Conservation (phyloP, 1,140 invertebrate genomes). For the Pentalonia nigronervosa region DNA sequence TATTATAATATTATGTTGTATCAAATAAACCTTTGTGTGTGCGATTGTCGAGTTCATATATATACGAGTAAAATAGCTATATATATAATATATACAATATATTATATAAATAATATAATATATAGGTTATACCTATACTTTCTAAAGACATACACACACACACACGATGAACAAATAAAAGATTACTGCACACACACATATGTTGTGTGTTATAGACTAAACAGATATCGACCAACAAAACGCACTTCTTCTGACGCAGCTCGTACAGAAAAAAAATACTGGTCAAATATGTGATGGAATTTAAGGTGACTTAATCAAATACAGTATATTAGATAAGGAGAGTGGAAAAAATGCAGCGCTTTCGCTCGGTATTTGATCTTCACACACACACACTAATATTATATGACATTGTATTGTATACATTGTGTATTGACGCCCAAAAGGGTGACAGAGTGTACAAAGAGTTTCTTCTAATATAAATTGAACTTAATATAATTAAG, state of each 20-base stretch:
- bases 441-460: no score
- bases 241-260: neutral
- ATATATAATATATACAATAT: neutral
- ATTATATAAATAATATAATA: neutral
- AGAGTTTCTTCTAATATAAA: no score
- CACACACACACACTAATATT: neutral
- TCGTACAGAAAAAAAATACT: neutral
- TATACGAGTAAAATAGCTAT: no score
- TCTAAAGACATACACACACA: neutral
- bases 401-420: neutral
- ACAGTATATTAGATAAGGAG: neutral
- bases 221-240: neutral
- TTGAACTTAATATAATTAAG: no score
- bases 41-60: neutral
- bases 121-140: neutral
- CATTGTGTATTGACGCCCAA: no score
- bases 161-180: slow-evolving; percentile 12
- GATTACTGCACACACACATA: neutral
- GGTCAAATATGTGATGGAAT: slow-evolving; percentile 29
- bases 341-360: neutral
- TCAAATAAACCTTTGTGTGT: slow-evolving; percentile 10
- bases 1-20: neutral
- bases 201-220: neutral
- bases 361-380: slow-evolving; percentile 18
- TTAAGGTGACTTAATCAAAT: slow-evolving; percentile 36